Evolutionary conservation across 2,888 invertebrate genomes (phyloP), one percentile per base, ranked within the genome.

Genomic region (Deilephila elpenor): DNA sequence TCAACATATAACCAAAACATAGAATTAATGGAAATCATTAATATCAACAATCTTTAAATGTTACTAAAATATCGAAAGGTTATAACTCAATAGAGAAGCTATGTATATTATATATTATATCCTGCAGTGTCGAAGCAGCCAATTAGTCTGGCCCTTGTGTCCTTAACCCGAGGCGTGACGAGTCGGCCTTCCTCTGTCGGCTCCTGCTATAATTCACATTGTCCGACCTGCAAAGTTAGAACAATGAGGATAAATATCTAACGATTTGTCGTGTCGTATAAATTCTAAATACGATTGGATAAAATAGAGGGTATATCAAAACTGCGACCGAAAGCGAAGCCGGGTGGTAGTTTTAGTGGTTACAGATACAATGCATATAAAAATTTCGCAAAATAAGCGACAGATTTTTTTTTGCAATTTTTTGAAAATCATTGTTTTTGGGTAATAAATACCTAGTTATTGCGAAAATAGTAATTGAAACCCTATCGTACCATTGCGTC

Each of bases 111-210:
- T 34, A 71, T 75, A 34, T 59, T 70, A 51, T 78, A 79, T 78
- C 80, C 70, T 67, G 32, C 17, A 71, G 74, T 82, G 76, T 76
- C 34, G 59, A 29, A 32, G 59, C 17, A 74, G 73, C 76, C 37
- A 61, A 74, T 74, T 76, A 61, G 62, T 51, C 62, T 59, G 78
- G 85, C 86, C 89, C 89, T 89, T 85, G 82, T 89, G 93, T 93
- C 94, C 94, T 94, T 94, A 94, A 94, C 94, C 94, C 86, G 86
- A 90, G 88, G 84, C 94, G 94, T 94, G 94, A 93, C 94, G 94
- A 92, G 94, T 92, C 93, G 94, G 82, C 94, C 94, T 94, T 93
- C 93, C 89, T 84, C 83, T 75, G 83, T 77, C 82, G 76, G 78
- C 89, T 90, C 89, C 91, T 85, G 88, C 90, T 82, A 89, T 92